A percentile compares a stretch with the other conserved stretches of the same genome.
phyloP scores from a whole-genome alignment of 2,797 vertebrate genomes.

The Danio aesculapii region DNA sequence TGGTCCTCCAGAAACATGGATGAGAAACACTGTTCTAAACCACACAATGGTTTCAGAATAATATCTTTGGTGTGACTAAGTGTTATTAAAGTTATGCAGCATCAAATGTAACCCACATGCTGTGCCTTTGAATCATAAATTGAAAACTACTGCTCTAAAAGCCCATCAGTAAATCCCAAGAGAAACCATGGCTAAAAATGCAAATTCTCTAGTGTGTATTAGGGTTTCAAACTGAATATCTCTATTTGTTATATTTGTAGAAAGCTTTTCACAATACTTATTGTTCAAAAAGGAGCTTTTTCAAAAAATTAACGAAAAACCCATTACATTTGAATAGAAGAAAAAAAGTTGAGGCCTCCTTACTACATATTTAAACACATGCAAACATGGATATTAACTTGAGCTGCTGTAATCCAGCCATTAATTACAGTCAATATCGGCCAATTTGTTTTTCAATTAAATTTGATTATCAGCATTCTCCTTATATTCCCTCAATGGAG shows the following conservation, averaged over 20 bases:
- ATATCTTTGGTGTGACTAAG: neutral
- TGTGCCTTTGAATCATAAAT: too few species aligned
- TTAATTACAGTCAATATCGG: neutral
- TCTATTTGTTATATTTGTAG: neutral
- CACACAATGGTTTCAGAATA: neutral
- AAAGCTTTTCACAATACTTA: conserved; percentile 7
- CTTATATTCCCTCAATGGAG: neutral
- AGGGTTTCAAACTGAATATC: neutral
- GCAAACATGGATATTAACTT: neutral
- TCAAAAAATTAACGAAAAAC: neutral
- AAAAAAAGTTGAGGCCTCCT: neutral
- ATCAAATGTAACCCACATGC: neutral
- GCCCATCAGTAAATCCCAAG: neutral
- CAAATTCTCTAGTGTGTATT: conserved; percentile 3
- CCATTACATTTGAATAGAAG: neutral
- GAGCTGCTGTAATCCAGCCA: neutral
- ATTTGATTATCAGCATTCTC: neutral
- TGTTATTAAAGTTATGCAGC: neutral
- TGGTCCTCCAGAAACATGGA: too few species aligned
- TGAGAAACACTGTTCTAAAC: neutral
- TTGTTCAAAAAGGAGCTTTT: conserved; percentile 11
- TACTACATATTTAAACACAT: neutral
- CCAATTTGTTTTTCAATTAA: conserved; percentile 14
- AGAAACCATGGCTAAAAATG: conserved; percentile 7
- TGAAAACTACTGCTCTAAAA: conserved; percentile 3